Evolutionary conservation across 2,797 vertebrate species (phyloP).

Genomic region (Protonibea diacanthus): DNA sequence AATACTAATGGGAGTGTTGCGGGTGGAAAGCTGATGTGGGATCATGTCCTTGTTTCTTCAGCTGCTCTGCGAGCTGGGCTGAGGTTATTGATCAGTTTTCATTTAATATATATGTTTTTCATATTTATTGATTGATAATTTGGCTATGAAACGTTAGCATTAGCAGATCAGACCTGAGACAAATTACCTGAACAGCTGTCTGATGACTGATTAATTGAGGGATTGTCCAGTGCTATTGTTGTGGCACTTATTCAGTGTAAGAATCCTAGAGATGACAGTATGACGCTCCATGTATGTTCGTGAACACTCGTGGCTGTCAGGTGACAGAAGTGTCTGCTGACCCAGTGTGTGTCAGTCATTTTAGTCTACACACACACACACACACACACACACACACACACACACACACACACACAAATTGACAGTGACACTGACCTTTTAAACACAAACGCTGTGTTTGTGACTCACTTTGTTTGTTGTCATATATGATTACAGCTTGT

Average conservation of each 20-base stretch:
- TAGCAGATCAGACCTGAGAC: not conserved
- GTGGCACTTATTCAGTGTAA: not conserved
- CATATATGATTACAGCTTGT: slow-evolving; percentile 42
- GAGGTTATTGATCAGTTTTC: not conserved
- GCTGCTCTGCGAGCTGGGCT: not conserved
- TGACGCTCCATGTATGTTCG: no score
- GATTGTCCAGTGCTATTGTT: no score
- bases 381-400: no score
- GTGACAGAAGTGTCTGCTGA: not conserved
- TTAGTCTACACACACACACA: not conserved
- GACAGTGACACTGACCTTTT: not conserved
- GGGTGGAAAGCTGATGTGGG: not conserved
- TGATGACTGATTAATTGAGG: no score
- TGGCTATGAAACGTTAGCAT: not conserved
- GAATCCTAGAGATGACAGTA: not conserved
- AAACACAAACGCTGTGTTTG: not conserved
- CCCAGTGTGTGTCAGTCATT: not conserved
- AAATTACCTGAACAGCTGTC: no score
- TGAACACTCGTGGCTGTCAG: not conserved
- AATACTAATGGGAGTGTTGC: not conserved
- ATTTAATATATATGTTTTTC: not conserved
- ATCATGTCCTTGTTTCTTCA: not conserved
- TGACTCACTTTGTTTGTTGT: slow-evolving; percentile 30
- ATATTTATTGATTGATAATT: not conserved
- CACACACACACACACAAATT: no score